A percentile compares a stretch with the other conserved stretches of the same genome.
Evolutionary conservation across 2,113 vertebrate genomes (phyloP).

Genomic region (Glaucomys volans): DNA sequence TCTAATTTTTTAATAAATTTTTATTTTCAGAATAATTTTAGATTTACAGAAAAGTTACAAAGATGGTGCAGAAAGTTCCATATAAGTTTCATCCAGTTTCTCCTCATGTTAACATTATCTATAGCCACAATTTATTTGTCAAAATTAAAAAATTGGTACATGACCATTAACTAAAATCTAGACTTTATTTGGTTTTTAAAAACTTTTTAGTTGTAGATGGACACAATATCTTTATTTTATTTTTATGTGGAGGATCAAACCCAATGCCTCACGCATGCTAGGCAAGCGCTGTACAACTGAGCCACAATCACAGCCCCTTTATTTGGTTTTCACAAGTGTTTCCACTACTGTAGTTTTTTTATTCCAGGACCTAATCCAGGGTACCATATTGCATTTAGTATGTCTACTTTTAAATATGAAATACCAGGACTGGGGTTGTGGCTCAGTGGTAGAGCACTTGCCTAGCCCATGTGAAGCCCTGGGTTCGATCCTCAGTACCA

Average conservation of each 20-base stretch:
- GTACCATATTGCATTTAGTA: background rate
- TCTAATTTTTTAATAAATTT: slow-evolving; percentile 32
- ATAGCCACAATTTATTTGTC: background rate
- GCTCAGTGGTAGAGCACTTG: no score
- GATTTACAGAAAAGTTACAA: slow-evolving; percentile 10
- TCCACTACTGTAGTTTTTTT: background rate
- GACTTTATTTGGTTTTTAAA: slow-evolving; percentile 16
- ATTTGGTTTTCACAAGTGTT: slow-evolving; percentile 48
- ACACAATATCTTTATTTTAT: no score
- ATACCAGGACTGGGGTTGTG: background rate
- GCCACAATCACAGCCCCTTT: no score
- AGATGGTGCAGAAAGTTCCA: background rate
- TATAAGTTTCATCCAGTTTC: background rate
- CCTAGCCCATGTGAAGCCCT: no score
- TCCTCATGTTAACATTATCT: background rate
- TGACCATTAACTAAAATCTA: slow-evolving; percentile 7
- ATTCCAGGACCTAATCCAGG: background rate
- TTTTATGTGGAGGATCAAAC: no score
- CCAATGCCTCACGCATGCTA: no score
- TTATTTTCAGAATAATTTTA: slow-evolving; percentile 18
- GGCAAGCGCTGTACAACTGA: no score
- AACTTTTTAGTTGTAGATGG: no score
- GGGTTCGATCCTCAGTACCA: no score
- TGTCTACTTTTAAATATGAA: slow-evolving; percentile 37
- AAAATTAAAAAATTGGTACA: background rate